Percentiles rank a stretch among this genome's conserved stretches.
phyloP scores from a whole-genome alignment of 2,888 invertebrate species.

The Brachyptera risi region DNA sequence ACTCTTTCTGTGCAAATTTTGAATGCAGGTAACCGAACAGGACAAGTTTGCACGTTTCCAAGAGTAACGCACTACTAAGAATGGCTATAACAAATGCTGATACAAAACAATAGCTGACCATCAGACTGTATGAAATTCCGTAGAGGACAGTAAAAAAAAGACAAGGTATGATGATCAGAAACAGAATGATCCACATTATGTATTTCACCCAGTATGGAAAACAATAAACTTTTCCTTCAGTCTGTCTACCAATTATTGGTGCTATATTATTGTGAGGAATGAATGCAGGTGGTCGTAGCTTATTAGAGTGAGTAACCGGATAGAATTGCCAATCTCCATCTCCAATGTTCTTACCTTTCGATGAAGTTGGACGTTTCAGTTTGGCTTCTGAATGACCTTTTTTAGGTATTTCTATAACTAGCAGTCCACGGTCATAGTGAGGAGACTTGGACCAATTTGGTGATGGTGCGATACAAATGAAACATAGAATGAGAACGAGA shows the following conservation, averaged over 20 bases:
- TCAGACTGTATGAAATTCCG: background rate
- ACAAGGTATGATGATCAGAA: background rate
- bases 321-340: background rate
- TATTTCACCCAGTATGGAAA: background rate
- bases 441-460: background rate
- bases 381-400: too few relatives aligned
- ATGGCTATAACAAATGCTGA: background rate
- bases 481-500: background rate
- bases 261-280: too few relatives aligned
- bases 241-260: background rate
- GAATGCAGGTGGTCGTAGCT: too few relatives aligned
- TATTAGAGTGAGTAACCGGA: background rate
- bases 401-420: too few relatives aligned
- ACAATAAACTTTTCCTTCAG: background rate
- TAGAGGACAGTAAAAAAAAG: background rate
- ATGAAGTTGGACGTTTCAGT: too few relatives aligned
- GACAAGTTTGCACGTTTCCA: conserved; percentile 7
- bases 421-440: too few relatives aligned
- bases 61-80: background rate
- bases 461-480: conserved; percentile 3
- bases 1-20: too few relatives aligned
- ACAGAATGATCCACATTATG: background rate
- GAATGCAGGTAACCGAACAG: background rate
- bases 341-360: too few relatives aligned
- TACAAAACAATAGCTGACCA: background rate